These are phyloP conservation scores for Siderastrea siderea DNA, from an alignment of 92 coral and sea anemone genomes.

Conservation along the genomic window DNA sequence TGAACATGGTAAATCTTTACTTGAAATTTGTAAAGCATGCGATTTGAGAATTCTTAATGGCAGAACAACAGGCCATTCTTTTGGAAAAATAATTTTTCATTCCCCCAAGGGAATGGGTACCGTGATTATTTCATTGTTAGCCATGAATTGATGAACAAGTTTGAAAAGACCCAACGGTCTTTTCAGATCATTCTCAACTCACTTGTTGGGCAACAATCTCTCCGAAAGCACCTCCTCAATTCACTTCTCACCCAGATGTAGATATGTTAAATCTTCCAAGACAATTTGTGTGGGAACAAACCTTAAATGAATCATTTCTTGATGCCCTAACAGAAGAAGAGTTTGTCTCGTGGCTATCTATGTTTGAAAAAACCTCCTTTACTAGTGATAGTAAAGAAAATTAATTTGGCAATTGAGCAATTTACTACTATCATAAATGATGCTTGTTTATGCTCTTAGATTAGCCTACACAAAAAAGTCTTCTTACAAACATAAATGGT, in stretches of 20 bases:
- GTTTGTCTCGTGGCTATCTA: neutral
- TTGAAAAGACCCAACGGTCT: neutral
- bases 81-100: slow-evolving; percentile 29
- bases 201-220: neutral
- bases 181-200: slow-evolving; percentile 2
- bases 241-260: neutral
- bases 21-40: slow-evolving; percentile 5
- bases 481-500: neutral
- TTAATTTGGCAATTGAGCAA: neutral
- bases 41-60: slow-evolving; percentile 37
- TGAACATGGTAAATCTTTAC: slow-evolving; percentile 8
- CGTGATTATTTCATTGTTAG: neutral
- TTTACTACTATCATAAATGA: slow-evolving; percentile 2
- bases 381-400: neutral
- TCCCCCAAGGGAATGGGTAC: neutral
- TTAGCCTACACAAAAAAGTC: neutral
- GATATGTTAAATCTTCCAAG: slow-evolving; percentile 18
- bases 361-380: neutral
- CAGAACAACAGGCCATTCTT: slow-evolving; percentile 13
- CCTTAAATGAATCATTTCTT: slow-evolving; percentile 1
- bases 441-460: neutral
- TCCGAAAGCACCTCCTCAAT: neutral
- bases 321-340: neutral
- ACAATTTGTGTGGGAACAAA: slow-evolving; percentile 34
- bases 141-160: neutral